Base-by-base conservation (phyloP, 1,140 invertebrate genomes). In the Megathymus violae region DNA sequence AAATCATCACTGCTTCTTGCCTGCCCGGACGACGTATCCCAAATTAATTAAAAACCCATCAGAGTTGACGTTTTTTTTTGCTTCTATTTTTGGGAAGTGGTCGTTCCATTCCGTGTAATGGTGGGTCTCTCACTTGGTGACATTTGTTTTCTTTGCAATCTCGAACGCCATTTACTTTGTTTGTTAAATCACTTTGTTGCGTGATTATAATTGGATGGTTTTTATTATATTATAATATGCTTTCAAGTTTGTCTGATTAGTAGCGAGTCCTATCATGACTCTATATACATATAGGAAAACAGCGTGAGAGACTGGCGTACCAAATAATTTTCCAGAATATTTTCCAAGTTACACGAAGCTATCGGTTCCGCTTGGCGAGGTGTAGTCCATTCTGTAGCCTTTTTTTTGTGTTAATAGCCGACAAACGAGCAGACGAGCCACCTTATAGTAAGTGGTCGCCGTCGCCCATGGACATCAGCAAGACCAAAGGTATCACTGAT, bases 1-100 rank as follows among this genome's bases (percentile, higher is more conserved):
- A 36, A 36, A 36, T 36, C 2, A 36, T 7, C 19, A 22, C 19
- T 3, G 19, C 13, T 13, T 14, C 22, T 48, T 48, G 25, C 46
- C 68, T 46, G 63, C 50, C 67, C 71, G 41, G 62, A 64, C 66
- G 22, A 46, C 59, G 36, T 52, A 66, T 74, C 71, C 68, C 68
- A 83, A 77, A 85, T 83, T 80, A 83, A 85, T 85, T 85, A 85
- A 85, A 85, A 83, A 83, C 65, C 73, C 77, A 75, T 85, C 77
- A 83, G 50, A 71, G 40, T 31, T 27, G 15, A 17, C 46, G 54
- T 74, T 82, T 76, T 76, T 74, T 82, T 76, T 76, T 78, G 47
- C 64, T 47, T 48, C 22, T 7, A 14, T 48, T 31, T 34, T 63
- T 44, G 36, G 56, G 60, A 66, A 67, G 50, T 66, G 22, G 14